Evolutionary conservation across 1,140 invertebrate species (phyloP).

Genomic region (Neodiprion fabricii): DNA sequence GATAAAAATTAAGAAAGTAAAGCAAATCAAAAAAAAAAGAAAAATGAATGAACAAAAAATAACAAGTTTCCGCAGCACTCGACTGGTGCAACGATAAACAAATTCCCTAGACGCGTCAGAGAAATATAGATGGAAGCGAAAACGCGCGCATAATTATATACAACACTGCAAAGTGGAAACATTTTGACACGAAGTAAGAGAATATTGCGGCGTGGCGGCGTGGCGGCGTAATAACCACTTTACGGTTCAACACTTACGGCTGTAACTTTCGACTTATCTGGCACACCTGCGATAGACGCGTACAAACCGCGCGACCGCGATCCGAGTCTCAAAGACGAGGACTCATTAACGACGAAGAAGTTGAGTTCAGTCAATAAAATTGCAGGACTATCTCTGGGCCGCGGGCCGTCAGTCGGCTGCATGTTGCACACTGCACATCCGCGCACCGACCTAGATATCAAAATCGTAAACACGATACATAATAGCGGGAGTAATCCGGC

Average conservation of each 20-base stretch:
- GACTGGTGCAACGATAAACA: too few species aligned
- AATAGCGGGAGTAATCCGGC: slow-evolving; percentile 45
- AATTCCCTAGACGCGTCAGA: too few species aligned
- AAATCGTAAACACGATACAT: slow-evolving; percentile 51
- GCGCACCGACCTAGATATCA: slow-evolving; percentile 20
- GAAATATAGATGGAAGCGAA: too few species aligned
- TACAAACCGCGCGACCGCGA: not conserved
- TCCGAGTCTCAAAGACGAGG: not conserved
- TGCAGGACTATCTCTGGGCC: not conserved
- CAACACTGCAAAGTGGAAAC: too few species aligned
- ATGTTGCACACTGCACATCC: not conserved
- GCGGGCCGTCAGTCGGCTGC: too few species aligned
- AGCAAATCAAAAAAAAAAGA: too few species aligned
- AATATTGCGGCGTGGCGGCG: too few species aligned
- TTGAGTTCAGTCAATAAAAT: slow-evolving; percentile 16
- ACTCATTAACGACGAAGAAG: not conserved
- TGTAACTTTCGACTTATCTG: slow-evolving; percentile 5
- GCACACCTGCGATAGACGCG: slow-evolving; percentile 12
- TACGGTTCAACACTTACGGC: not conserved
- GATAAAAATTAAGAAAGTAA: too few species aligned
- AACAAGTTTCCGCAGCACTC: too few species aligned
- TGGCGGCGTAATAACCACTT: not conserved
- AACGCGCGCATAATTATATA: too few species aligned
- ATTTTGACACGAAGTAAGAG: too few species aligned
- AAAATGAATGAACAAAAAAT: too few species aligned